Base-by-base conservation (phyloP, 2,797 vertebrate species). In the Molossus alvarezi region DNA sequence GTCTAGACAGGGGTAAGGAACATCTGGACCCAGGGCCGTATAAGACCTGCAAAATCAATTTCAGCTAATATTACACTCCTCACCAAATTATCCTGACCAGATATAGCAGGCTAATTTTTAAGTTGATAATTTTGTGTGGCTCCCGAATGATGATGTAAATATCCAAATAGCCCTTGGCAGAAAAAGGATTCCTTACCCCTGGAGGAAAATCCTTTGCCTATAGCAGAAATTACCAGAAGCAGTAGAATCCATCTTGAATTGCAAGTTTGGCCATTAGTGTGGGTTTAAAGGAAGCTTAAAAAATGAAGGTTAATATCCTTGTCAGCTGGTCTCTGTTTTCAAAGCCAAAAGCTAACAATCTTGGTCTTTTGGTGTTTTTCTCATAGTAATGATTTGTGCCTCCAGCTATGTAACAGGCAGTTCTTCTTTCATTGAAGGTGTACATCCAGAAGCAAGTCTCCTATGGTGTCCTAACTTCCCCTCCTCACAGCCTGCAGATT, bases 301-400 rank as follows among this genome's bases (percentile, higher is more conserved):
- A 93, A 86, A 58, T 41, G n/a, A 95, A 85, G 18, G 18, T 69
- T 62, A 84, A 57, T 21, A n/a, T 83, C 17, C 33, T 73, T 51
- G 4, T 57, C 73, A 60, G 9, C 23, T 81, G 67, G 60, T 75
- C 27, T 41, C 60, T 71, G 4, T 94, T 85, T 81, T 89, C 18
- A 92, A 89, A 90, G 33, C 15, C 65, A 62, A 81, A 75, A 33
- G 18, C 81, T 58, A 11, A 89, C 48, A 64, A n/a, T 81, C 67
- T 27, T 23, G 75, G 13, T 25, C 23, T 65, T 6, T 45, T 88
- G 45, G 20, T 84, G 7, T 75, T 81, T 83, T 12, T 72, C 65
- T 73, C 29, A 67, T 17, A 86, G 6, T 60, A n/a, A 37, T 51
- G 51, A 20, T 69, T 73, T 71, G 15, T 76, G 15, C 29, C 37